A percentile compares a stretch with the other conserved stretches of the same genome.
Evolutionary conservation across 1,140 invertebrate species (phyloP).

Genomic region (Globodera rostochiensis): DNA sequence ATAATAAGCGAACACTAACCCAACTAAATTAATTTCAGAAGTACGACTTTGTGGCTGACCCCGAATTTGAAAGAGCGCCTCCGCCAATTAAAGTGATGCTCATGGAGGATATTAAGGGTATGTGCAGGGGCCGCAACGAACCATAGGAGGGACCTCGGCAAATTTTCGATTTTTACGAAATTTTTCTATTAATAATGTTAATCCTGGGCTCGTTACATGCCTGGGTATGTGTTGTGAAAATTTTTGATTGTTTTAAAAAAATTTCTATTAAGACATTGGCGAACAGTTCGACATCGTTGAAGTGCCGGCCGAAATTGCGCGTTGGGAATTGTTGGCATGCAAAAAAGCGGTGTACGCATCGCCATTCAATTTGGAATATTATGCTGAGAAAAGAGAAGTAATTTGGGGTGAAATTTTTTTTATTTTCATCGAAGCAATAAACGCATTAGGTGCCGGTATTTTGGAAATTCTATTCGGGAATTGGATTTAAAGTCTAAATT

Average conservation of each 20-base stretch:
- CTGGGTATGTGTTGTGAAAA: neutral
- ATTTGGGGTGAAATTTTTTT: neutral
- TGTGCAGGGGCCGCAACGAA: neutral
- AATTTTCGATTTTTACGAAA: too few species aligned
- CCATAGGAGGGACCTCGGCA: too few species aligned
- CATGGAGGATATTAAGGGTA: slow-evolving; percentile 64
- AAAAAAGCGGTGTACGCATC: slow-evolving; percentile 62
- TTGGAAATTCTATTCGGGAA: too few species aligned
- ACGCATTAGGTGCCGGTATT: too few species aligned
- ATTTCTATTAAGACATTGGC: slow-evolving; percentile 51
- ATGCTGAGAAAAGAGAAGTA: slow-evolving; percentile 60
- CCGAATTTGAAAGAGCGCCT: slow-evolving; percentile 41
- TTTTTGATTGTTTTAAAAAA: slow-evolving; percentile 2
- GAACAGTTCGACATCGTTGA: slow-evolving; percentile 63
- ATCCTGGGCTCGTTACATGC: too few species aligned
- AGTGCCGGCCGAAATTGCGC: slow-evolving; percentile 45
- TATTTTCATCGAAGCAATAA: too few species aligned
- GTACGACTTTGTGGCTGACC: slow-evolving; percentile 51
- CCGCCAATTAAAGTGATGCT: slow-evolving; percentile 60
- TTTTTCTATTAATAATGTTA: too few species aligned
- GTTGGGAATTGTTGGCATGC: slow-evolving; percentile 53
- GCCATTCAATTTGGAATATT: slow-evolving; percentile 63
- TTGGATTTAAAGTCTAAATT: too few species aligned
- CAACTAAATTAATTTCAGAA: slow-evolving; percentile 40
- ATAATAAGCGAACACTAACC: neutral